Evolutionary conservation across 2,797 vertebrate genomes (phyloP), one percentile per base, ranked within the genome.

Genomic region (Enteromius anoplus): DNA sequence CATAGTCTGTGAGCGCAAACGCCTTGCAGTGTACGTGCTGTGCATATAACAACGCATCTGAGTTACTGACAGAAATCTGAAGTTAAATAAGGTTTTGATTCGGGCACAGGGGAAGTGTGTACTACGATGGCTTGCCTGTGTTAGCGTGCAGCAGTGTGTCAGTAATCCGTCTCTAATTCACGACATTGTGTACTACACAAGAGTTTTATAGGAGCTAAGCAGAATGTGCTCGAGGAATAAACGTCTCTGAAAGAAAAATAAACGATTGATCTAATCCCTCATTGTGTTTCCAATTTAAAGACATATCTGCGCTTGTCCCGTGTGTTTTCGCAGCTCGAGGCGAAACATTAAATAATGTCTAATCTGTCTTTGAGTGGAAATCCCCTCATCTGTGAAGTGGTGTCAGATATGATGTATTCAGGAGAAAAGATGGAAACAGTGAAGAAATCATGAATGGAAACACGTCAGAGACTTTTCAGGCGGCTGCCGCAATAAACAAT

Each of bases 351-450:
- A 75, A 58, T 40, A 3, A 40, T 34, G 71, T 73, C 15, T 73
- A 29, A 40, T 75, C 29, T 10, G 53, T 26, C 32, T 75, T 4
- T 26, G 34, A 34, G 58, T 58, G 89, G 88, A 89, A 90, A 86
- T 90, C 86, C 89, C 88, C 87, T 34, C 6, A 64, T 29, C 34
- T 86, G 72, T 17, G 60, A 60, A 58, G 55, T 45, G 60, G 85
- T 85, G 34, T 87, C 76, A 10, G 37, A 69, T 84, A 58, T 79
- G 23, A 45, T 6, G 21, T 5, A 75, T 17, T 23, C n/a, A 55
- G 32, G 19, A 75, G 72, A 5, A 32, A 72, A 32, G 29, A 72
- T 32, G 0, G 4, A 51, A 32, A 26, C n/a, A 15, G 40, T 15
- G 40, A 21, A 70, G 68, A 55, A 75, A 55, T 75, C 0, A 40